These are phyloP conservation scores for Theristicus caerulescens DNA, from an alignment of 2,113 vertebrate species.

Conservation along the genomic window DNA sequence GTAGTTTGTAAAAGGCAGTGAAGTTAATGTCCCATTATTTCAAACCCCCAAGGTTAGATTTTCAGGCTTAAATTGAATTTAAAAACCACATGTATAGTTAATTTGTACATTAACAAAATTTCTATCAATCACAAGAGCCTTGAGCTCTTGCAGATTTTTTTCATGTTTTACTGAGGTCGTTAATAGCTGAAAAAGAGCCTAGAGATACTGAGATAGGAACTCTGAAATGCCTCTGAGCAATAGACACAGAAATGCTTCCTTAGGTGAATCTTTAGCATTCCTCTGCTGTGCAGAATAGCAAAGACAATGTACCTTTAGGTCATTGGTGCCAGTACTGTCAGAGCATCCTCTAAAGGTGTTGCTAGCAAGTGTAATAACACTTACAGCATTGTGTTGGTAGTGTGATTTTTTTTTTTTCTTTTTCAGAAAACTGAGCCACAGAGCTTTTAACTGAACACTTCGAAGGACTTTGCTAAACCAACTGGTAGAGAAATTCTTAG, in stretches of 20 bases:
- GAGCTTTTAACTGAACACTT: neutral
- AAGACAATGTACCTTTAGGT: neutral
- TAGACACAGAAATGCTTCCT: neutral
- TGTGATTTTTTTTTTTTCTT: neutral
- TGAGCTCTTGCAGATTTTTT: constrained; percentile 42
- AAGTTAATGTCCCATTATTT: constrained; percentile 73
- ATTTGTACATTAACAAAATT: constrained; percentile 64
- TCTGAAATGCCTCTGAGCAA: neutral
- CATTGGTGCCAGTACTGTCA: neutral
- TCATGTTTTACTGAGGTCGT: constrained; percentile 5
- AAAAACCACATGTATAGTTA: constrained; percentile 66
- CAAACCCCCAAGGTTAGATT: constrained; percentile 68
- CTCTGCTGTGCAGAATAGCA: neutral
- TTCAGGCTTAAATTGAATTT: constrained; percentile 67
- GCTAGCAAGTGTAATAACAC: neutral
- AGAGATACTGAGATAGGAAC: neutral
- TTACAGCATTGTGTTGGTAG: neutral
- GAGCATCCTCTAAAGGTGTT: neutral
- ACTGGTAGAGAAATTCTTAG: neutral
- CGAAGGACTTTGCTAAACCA: neutral
- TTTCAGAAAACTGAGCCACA: neutral
- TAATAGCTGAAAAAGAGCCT: constrained; percentile 15
- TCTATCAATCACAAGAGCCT: constrained; percentile 49
- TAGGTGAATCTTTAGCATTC: neutral
- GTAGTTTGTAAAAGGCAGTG: constrained; percentile 65